Evolutionary conservation across 2,888 invertebrate species (phyloP).

Genomic region (Cryptocheilus praepositus): DNA sequence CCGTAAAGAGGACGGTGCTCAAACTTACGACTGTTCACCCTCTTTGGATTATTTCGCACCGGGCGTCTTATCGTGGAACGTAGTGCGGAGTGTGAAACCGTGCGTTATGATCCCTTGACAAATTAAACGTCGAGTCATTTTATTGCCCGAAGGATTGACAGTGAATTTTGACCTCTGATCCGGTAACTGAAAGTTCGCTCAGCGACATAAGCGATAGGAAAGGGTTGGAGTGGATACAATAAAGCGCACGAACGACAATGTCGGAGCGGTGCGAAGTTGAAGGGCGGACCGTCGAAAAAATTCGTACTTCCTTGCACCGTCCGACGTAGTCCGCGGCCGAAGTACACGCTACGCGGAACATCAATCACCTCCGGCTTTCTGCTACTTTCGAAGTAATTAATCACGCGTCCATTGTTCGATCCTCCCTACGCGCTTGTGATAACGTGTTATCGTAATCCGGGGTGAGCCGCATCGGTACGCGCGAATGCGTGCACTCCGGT

Average conservation of each 20-base stretch:
- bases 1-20: too few relatives aligned
- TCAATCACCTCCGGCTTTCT: constrained; percentile 56
- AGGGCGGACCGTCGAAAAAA: neutral
- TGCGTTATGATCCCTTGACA: too few relatives aligned
- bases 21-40: too few relatives aligned
- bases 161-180: neutral
- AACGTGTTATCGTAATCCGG: constrained; percentile 54
- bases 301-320: neutral
- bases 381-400: constrained; percentile 57
- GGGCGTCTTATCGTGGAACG: too few relatives aligned
- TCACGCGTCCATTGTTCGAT: constrained; percentile 51
- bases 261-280: neutral
- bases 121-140: too few relatives aligned
- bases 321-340: neutral
- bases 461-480: constrained; percentile 26
- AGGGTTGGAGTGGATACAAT: too few relatives aligned
- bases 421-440: constrained; percentile 38
- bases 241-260: too few relatives aligned
- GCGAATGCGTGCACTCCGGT: neutral
- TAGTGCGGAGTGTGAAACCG: too few relatives aligned
- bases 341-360: constrained; percentile 30
- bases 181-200: too few relatives aligned
- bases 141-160: too few relatives aligned
- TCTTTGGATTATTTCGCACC: too few relatives aligned
- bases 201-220: too few relatives aligned